phyloP scores from a whole-genome alignment of 2,888 invertebrate genomes.

The Cyaniris semiargus region DNA sequence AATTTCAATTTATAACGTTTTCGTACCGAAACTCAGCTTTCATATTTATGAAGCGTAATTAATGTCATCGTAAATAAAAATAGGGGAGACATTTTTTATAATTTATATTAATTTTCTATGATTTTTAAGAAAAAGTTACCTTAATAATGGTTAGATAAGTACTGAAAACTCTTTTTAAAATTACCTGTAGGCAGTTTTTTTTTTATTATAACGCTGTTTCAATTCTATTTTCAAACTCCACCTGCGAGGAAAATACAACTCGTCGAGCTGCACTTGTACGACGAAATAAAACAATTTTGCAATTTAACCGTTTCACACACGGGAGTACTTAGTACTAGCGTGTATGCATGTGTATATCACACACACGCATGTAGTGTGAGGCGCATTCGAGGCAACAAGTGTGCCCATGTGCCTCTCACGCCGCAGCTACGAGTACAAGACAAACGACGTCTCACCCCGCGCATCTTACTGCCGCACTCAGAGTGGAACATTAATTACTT shows the following conservation, averaged over 20 bases:
- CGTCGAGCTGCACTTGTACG: background rate
- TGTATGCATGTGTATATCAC: background rate
- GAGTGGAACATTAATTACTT: too few species aligned
- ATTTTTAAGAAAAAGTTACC: background rate
- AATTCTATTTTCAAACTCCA: background rate
- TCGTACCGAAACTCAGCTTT: constrained; percentile 31
- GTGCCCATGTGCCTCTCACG: constrained; percentile 62
- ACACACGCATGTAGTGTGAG: background rate
- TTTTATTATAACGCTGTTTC: too few species aligned
- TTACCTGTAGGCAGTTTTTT: too few species aligned
- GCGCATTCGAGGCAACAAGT: constrained; percentile 67
- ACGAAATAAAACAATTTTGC: background rate
- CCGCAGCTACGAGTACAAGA: constrained; percentile 37
- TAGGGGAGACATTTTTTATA: background rate
- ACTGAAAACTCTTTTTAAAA: background rate
- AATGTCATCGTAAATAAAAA: constrained; percentile 18
- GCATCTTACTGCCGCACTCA: too few species aligned
- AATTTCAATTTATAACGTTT: constrained; percentile 56
- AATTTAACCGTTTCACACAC: background rate
- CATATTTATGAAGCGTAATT: constrained; percentile 22
- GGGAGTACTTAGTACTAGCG: background rate
- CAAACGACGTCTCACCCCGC: constrained; percentile 27
- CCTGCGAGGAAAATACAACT: background rate
- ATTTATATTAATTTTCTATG: background rate
- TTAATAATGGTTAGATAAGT: background rate